Evolutionary conservation across 1,140 invertebrate genomes (phyloP), one percentile per base, ranked within the genome.

Genomic region (Diploscapter pachys): DNA sequence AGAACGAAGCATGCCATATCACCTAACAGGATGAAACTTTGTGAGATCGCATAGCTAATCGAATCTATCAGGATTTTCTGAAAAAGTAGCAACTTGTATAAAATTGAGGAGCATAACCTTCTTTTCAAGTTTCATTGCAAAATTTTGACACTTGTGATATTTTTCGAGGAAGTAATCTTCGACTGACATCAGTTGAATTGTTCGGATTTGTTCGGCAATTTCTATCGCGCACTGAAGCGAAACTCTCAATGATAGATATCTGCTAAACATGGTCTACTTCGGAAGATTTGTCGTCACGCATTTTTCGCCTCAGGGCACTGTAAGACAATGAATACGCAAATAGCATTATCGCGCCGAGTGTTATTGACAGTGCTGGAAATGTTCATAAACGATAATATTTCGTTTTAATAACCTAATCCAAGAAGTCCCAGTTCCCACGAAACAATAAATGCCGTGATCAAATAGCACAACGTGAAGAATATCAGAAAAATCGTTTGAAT

Each of bases 281-380:
- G 66, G 87, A 87, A 71, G 88, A 87, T 67, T 87, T 80, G 65
- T 87, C 85, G 76, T 65, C 52, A 79, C 73, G 80, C 2, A 89
- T 88, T 55, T 90, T 90, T 4, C 89, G 90, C 31, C 89, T 89
- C 73, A 92, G 89, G 51, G 31, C 31, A 31, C 31, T 31, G 31
- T 31, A 31, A 31, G 31, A 31, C 31, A 31, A 31, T 31, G 31
- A 31, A 31, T 31, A 31, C 31, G 31, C 31, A 31, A 31, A 31
- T 31, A 31, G 31, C 31, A 31, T 31, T 31, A 31, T 31, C 31
- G 31, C 31, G 31, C 31, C 31, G 31, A 31, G 31, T 31, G 31
- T 31, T 31, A 31, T 31, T 31, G 31, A 31, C 31, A 31, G 31
- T 31, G 31, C 31, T 31, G 31, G 31, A 31, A 31, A 31, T 31